Evolutionary conservation across 2,888 invertebrate species (phyloP), one percentile per base, ranked within the genome.

Genomic region (Drosophila meridionalis): DNA sequence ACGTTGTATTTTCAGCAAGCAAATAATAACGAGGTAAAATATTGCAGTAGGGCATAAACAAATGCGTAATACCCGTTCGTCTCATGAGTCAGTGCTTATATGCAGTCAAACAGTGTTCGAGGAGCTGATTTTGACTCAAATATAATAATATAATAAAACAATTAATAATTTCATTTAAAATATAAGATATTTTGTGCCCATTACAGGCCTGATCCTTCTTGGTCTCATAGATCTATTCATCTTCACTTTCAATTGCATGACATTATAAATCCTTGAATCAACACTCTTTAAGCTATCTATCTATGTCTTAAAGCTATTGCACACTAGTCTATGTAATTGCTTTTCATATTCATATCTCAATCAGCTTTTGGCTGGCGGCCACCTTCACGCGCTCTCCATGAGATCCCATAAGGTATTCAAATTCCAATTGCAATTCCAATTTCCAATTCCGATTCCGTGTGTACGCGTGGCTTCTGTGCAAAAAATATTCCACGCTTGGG

Each of bases 351-450:
- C 30, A 47, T 63, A 20, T 11, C 9, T 30, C 53, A 52, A 47
- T 52, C 64, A 53, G 32, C 14, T 40, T 32, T 57, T 71, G 53
- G 43, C 30, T 60, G 28, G 30, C 56, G 68, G 63, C 66, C 69
- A 62, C 63, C 38, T 12, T 61, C 66, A 8, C 42, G n/a, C 47
- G 6, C 30, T 26, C 34, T 48, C n/a, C 20, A 45, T 47, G 7
- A 32, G 30, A 50, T 55, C 32, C 26, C 34, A 48, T 30, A 43
- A 28, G 69, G 40, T 63, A 65, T 71, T 76, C 66, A 59, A 61
- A 83, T 78, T 81, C 50, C 82, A 61, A 76, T 75, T 79, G 61
- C 78, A 81, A 81, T 83, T 48, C 59, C 42, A 57, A 61, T 70
- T 32, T 26, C 56, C 34, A 71, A 56, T 71, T 50, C 50, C 32